These are phyloP conservation scores for Drosophila algonquin DNA, from an alignment of 2,888 invertebrate species.

Conservation along the genomic window DNA sequence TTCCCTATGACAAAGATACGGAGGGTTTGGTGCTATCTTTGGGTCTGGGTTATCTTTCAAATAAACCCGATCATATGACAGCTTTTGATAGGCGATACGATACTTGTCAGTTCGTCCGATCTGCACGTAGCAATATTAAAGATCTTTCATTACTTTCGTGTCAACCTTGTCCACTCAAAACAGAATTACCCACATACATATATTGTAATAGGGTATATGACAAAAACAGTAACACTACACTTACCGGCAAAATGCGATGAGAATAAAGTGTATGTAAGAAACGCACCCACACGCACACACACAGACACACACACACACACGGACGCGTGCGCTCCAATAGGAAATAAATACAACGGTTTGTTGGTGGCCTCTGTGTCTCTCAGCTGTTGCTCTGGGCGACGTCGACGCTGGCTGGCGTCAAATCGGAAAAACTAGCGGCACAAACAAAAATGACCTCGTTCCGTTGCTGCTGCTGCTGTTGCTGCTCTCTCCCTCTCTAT, in stretches of 20 bases:
- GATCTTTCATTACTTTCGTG: neutral
- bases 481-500: neutral
- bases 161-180: neutral
- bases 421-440: constrained; percentile 35
- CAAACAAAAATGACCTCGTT: constrained; percentile 46
- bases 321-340: constrained; percentile 26
- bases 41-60: neutral
- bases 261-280: constrained; percentile 17
- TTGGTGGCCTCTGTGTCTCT: constrained; percentile 11
- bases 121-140: neutral
- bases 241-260: constrained; percentile 33
- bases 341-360: constrained; percentile 10
- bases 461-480: constrained; percentile 7
- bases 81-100: neutral
- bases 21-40: neutral
- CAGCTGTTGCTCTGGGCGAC: constrained; percentile 43
- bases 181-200: neutral
- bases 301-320: constrained; percentile 18
- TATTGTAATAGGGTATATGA: neutral
- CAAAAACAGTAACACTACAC: constrained; percentile 8
- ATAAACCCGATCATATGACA: neutral
- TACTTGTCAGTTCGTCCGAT: neutral
- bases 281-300: constrained; percentile 3
- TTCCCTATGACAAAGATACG: neutral
- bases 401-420: constrained; percentile 11